A percentile compares a stretch with the other conserved stretches of the same genome.
Evolutionary conservation across 2,797 vertebrate species (phyloP).

Genomic region (Spinus olivaceus): DNA sequence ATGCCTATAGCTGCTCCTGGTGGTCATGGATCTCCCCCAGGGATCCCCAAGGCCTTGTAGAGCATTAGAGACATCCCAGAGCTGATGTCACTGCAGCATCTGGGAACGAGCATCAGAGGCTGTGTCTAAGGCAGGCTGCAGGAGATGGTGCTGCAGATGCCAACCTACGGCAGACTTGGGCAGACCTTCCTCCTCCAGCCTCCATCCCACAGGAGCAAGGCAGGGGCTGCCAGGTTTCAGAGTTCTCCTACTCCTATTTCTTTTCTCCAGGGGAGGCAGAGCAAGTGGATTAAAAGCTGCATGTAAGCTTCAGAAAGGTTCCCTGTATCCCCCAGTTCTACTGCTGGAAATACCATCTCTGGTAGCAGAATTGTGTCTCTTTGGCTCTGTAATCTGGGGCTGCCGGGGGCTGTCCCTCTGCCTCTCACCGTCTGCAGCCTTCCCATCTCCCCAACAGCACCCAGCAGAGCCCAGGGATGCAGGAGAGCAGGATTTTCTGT

Average conservation of each 20-base stretch:
- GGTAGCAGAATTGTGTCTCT: background rate
- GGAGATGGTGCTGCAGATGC: background rate
- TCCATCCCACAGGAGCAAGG: background rate
- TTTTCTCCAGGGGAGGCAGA: background rate
- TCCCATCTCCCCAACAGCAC: background rate
- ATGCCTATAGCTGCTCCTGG: background rate
- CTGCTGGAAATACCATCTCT: background rate
- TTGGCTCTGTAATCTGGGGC: accelerated
- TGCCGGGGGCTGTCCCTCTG: background rate
- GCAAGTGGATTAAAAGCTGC: background rate
- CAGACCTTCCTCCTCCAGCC: background rate
- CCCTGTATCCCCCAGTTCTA: background rate
- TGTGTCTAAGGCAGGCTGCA: background rate
- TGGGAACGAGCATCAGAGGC: background rate
- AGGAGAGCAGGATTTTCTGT: background rate
- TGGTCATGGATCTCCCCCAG: background rate
- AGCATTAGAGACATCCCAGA: background rate
- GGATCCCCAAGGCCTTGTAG: background rate
- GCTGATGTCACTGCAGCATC: accelerated
- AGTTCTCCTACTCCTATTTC: background rate
- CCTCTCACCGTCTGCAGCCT: background rate
- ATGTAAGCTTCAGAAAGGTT: background rate
- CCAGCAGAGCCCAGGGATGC: background rate
- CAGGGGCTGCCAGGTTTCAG: background rate
- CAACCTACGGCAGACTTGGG: background rate